Base-by-base conservation (phyloP, 2,113 vertebrate species). In the Mohoua ochrocephala region DNA sequence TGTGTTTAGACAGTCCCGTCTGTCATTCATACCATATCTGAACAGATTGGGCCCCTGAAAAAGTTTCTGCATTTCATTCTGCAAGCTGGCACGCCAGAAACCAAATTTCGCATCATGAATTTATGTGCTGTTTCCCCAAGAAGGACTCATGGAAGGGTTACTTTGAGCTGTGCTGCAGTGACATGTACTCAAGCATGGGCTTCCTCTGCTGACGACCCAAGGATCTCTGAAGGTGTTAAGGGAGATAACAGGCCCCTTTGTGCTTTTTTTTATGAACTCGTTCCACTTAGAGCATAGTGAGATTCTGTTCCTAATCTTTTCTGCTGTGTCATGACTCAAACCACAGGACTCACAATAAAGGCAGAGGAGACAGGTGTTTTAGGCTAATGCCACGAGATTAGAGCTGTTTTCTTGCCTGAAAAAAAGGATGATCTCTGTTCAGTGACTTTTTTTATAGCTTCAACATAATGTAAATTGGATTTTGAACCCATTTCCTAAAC, bases 1-100 rank as follows among this genome's bases (percentile, higher is more conserved):
- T 85, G 49, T 90, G 64, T 91, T 95, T 96, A 90, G 87, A 91
- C 87, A 89, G 50, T 57, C 27, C 77, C 96, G 76, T 74, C 83
- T 84, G 74, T 92, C 60, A 92, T 95, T 87, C 7, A 2, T 59
- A 33, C 13, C 60, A 11, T 26, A 65, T 44, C 15, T 79, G 65
- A 87, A 87, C 91, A 94, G 87, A 89, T 78, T 91, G 69, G 30
- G 44, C 30, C 77, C 57, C n/a, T 63, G n/a, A 75, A 87, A 56
- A 84, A 26, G 28, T 68, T 95, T 78, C 33, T 93, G 19, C 22
- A 11, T 52, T 91, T 85, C 24, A 37, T 91, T 82, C 39, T 83
- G 33, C 79, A 89, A 94, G 37, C 67, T 91, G 75, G 16, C 49
- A 30, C 10, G 59, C 82, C 63, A 78, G 41, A 86, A 95, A 50